A percentile compares a stretch with the other conserved stretches of the same genome.
These are phyloP conservation scores for Mionectes macconnelli DNA, from an alignment of 2,113 vertebrate species.

Conservation along the genomic window DNA sequence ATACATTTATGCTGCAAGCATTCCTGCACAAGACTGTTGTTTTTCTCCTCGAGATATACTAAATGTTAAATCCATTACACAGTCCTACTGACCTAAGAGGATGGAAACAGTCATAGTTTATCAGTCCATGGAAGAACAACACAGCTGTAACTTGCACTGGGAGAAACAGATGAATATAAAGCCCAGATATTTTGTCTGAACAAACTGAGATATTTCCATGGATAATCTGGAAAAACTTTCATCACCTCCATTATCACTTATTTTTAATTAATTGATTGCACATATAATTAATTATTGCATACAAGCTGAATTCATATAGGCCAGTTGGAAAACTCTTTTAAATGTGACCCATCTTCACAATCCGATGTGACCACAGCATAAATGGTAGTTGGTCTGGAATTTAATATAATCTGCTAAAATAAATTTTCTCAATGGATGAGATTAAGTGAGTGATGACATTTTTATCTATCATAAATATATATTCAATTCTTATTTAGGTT, in stretches of 20 bases:
- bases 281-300: neutral
- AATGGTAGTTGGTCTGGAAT: neutral
- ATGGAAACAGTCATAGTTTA: neutral
- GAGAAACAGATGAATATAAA: neutral
- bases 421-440: neutral
- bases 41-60: rapidly evolving
- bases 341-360: neutral
- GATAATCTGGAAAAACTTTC: neutral
- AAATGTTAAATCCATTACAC: neutral
- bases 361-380: neutral
- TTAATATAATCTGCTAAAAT: neutral
- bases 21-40: neutral
- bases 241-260: neutral
- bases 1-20: neutral
- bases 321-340: neutral
- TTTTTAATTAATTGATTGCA: neutral
- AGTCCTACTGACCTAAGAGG: neutral
- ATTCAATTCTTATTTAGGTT: neutral
- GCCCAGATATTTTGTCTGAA: neutral
- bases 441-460: neutral
- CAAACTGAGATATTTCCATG: neutral
- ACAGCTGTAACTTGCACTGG: rapidly evolving
- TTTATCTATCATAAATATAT: neutral
- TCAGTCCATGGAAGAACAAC: neutral
- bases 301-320: neutral